These are phyloP conservation scores for Delichon dasypus DNA, from an alignment of 2,797 vertebrate genomes.

Conservation along the genomic window DNA sequence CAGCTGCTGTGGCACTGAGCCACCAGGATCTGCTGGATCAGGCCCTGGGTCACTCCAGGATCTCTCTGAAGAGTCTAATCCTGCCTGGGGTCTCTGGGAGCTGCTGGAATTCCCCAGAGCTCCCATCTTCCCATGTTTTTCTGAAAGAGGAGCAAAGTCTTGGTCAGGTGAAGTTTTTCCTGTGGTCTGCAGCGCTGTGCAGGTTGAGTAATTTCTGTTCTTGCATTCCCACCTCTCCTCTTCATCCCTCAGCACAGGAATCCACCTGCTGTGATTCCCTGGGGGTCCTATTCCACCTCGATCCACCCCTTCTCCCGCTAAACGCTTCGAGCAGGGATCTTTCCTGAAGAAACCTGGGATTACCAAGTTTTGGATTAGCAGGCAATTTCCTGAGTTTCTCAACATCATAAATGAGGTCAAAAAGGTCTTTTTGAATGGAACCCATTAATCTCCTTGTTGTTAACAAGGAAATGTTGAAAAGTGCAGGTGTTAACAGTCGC, in stretches of 20 bases:
- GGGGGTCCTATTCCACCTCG: neutral
- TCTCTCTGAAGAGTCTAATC: neutral
- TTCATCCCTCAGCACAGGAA: neutral
- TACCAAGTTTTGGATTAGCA: conserved; percentile 74
- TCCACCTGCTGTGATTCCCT: neutral
- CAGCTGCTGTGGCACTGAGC: neutral
- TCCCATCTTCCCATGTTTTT: neutral
- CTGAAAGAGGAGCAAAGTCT: neutral
- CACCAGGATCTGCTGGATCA: neutral
- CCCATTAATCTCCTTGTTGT: conserved; percentile 79
- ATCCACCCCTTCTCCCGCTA: neutral
- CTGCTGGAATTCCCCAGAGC: neutral
- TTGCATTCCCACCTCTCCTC: neutral
- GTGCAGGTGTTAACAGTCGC: conserved; percentile 87
- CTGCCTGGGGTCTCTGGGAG: neutral
- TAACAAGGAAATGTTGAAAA: conserved; percentile 77
- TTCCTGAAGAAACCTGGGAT: conserved; percentile 55
- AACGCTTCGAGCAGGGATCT: neutral
- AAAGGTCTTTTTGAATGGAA: conserved; percentile 74
- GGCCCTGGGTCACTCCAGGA: neutral
- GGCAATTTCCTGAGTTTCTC: conserved; percentile 77
- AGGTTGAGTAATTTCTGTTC: neutral
- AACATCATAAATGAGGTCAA: conserved; percentile 76
- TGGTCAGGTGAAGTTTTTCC: rapidly evolving
- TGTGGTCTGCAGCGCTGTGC: neutral